Conservation (phyloP, 2,113 vertebrate genomes). For the Brachypodius melanocephalos region DNA sequence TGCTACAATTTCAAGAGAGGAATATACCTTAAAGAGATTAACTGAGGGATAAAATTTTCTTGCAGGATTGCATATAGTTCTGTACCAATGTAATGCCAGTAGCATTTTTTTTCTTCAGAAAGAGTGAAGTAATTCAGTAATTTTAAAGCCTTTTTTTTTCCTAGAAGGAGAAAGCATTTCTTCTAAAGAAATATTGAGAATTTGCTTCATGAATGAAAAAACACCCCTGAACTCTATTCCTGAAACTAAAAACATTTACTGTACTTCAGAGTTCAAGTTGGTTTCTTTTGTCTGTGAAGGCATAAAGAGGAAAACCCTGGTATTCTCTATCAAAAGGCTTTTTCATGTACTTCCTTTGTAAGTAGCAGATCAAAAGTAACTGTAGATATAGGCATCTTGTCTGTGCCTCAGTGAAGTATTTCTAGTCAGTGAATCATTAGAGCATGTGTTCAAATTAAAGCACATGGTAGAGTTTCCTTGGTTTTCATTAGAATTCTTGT, state of each 20-base stretch:
- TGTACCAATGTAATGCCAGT: not conserved
- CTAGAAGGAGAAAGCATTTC: not conserved
- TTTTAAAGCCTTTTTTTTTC: not conserved
- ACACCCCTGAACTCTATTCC: not conserved
- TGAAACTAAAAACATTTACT: not conserved
- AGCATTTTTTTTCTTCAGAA: not conserved
- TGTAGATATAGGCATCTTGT: conserved; percentile 15
- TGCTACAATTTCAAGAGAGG: not conserved
- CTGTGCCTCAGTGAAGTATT: not conserved
- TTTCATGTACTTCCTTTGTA: conserved; percentile 29
- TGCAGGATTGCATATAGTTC: not conserved
- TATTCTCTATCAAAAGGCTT: conserved; percentile 28
- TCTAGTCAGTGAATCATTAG: not conserved
- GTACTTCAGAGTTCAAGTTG: not conserved
- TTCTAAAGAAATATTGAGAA: not conserved
- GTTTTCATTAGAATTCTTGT: conserved; percentile 22
- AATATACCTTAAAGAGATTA: not conserved
- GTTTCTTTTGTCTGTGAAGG: not conserved
- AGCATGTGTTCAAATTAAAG: conserved; percentile 1
- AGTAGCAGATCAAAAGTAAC: conserved; percentile 49
- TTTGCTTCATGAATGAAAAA: not conserved
- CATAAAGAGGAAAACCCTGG: not conserved
- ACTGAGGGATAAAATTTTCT: not conserved
- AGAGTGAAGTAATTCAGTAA: not conserved
- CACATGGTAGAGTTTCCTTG: not conserved